Percentiles rank a stretch among this genome's conserved stretches.
Evolutionary conservation across 2,888 invertebrate genomes (phyloP).

Genomic region (Callinectes sapidus): DNA sequence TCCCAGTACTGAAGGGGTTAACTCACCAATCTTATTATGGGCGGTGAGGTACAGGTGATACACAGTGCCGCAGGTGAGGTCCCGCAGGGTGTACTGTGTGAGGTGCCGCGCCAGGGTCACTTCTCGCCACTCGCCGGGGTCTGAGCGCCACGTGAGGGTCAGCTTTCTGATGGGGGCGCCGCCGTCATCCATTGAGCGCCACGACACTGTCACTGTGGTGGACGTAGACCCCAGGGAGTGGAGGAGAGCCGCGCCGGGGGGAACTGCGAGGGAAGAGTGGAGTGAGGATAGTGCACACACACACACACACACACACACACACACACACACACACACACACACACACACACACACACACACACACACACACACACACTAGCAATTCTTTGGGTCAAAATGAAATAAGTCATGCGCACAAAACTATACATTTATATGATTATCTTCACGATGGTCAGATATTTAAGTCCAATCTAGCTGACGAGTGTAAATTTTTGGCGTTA

Average conservation of each 20-base stretch:
- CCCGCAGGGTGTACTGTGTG: constrained; percentile 67
- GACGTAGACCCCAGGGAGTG: constrained; percentile 69
- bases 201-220: constrained; percentile 65
- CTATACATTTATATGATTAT: too few species aligned
- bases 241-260: constrained; percentile 67
- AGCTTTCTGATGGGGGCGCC: constrained; percentile 70
- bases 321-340: background rate
- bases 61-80: constrained; percentile 69
- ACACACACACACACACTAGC: constrained; percentile 5
- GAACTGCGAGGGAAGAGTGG: constrained; percentile 49
- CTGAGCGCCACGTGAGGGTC: constrained; percentile 70
- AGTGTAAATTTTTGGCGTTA: too few species aligned
- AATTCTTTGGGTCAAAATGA: too few species aligned
- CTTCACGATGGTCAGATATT: too few species aligned
- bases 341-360: constrained; percentile 39
- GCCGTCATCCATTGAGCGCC: constrained; percentile 69
- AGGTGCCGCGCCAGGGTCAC: constrained; percentile 66
- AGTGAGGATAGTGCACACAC: background rate
- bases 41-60: constrained; percentile 71
- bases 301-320: constrained; percentile 36
- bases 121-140: constrained; percentile 71
- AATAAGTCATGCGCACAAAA: too few species aligned
- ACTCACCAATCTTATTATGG: constrained; percentile 70
- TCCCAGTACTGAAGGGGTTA: too few species aligned
- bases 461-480: too few species aligned